phyloP scores from a whole-genome alignment of 35 echinoderm and acorn worm species.

The Lytechinus variegatus region DNA sequence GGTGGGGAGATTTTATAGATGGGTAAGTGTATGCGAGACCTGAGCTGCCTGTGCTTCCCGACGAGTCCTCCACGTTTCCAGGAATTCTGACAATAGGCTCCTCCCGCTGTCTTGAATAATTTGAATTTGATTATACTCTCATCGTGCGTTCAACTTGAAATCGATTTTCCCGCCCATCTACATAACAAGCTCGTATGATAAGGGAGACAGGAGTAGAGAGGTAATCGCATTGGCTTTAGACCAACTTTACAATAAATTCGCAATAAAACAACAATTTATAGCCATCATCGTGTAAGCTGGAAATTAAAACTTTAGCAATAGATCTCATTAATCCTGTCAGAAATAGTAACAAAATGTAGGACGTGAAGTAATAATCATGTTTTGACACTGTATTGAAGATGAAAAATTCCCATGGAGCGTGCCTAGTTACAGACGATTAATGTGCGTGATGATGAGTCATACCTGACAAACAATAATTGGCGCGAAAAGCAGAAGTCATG shows the following conservation, averaged over 20 bases:
- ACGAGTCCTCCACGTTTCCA: not conserved
- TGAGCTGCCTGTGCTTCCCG: not conserved
- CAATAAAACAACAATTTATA: too few relatives aligned
- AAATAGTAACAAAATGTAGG: not conserved
- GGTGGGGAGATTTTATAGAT: not conserved
- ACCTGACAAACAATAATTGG: not conserved
- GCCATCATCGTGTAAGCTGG: not conserved
- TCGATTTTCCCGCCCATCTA: not conserved
- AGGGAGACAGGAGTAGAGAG: not conserved
- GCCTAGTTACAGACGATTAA: not conserved
- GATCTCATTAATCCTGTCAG: not conserved
- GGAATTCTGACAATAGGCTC: not conserved
- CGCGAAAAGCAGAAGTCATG: slow-evolving; percentile 11
- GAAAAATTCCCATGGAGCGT: not conserved
- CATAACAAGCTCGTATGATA: not conserved
- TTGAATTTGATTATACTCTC: not conserved
- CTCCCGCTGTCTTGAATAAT: slow-evolving; percentile 17
- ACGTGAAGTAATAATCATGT: not conserved
- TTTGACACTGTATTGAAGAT: not conserved
- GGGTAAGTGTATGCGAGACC: not conserved
- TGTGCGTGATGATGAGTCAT: not conserved
- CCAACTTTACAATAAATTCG: too few relatives aligned
- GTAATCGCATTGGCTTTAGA: too few relatives aligned
- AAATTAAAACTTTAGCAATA: not conserved
- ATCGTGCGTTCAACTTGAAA: not conserved